phyloP scores from a whole-genome alignment of 1,140 invertebrate genomes.

The Trypoxylus dichotomus region DNA sequence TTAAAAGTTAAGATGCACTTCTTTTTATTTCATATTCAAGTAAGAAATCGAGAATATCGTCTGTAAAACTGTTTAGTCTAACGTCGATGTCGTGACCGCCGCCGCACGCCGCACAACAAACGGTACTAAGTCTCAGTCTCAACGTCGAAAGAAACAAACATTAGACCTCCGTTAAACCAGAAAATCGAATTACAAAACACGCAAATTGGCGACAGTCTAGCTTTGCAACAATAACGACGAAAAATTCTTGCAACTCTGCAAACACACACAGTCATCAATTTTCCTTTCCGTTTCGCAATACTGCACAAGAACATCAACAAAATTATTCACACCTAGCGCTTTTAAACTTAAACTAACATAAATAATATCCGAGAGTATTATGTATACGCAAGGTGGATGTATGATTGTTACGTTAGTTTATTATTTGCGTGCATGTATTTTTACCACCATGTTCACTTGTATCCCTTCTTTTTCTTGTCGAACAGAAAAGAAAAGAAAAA shows the following conservation, averaged over 20 bases:
- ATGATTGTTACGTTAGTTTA: neutral
- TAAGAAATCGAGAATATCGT: neutral
- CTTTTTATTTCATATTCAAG: too few relatives aligned
- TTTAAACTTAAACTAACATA: neutral
- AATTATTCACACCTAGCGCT: neutral
- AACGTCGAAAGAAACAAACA: slow-evolving; percentile 16
- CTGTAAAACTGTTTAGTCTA: neutral
- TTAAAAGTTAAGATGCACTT: too few relatives aligned
- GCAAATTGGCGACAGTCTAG: slow-evolving; percentile 24
- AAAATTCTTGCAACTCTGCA: neutral
- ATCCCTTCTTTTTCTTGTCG: neutral
- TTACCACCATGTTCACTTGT: neutral
- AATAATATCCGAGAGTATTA: neutral
- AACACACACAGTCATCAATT: slow-evolving; percentile 6
- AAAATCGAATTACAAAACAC: slow-evolving; percentile 25
- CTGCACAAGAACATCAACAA: neutral
- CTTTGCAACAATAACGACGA: neutral
- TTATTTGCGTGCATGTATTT: neutral
- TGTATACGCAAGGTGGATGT: neutral
- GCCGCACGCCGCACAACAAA: slow-evolving; percentile 2
- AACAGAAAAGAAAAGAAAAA: neutral
- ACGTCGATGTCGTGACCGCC: slow-evolving; percentile 4
- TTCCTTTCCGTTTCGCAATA: neutral
- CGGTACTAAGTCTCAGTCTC: slow-evolving; percentile 13
- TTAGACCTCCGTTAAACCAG: slow-evolving; percentile 18